Evolutionary conservation across 2,797 vertebrate species (phyloP), one percentile per base, ranked within the genome.

Genomic region (Sebastes minor): DNA sequence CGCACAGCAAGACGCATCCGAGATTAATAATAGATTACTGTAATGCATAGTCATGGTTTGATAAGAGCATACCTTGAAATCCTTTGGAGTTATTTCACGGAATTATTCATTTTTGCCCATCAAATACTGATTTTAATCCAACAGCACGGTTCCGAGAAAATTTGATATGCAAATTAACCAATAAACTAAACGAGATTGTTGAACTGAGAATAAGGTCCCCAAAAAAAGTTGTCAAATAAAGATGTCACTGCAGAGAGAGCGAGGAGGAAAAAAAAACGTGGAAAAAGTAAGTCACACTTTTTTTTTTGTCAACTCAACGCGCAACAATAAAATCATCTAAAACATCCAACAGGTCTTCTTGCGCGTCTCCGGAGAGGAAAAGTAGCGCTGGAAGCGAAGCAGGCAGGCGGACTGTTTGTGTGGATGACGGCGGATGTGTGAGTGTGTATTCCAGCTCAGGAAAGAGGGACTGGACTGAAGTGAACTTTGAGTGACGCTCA

Each of bases 1-100:
- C 55, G 20, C 65, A 75, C 53, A 22, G n/a, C 25, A 30, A 55
- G 20, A 84, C 12, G 22, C 64, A 33, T 65, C 61, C 7, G 1
- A 83, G 64, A 75, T 78, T 28, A 74, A 70, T 28, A 76, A 70
- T 61, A 83, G 49, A 80, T 85, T 65, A 23, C 55, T 77, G 33
- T 56, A 80, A 76, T 59, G 59, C 57, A 74, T 6, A 33, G n/a
- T 38, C 66, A 46, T 7, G 59, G 59, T 30, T 46, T 76, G 14
- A 73, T 70, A 64, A 78, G 42, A 79, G 33, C 86, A 66, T 93
- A 94, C 93, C 94, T 94, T 90, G 46, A 87, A 88, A 88, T 87
- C 71, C 76, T 79, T 80, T 80, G 81, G 81, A 81, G 56, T 87
- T 89, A 92, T 86, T 90, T 88, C 81, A 86, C 80, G 23, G 72